phyloP scores from a whole-genome alignment of 2,888 invertebrate genomes.

The Cheilosia grossa region DNA sequence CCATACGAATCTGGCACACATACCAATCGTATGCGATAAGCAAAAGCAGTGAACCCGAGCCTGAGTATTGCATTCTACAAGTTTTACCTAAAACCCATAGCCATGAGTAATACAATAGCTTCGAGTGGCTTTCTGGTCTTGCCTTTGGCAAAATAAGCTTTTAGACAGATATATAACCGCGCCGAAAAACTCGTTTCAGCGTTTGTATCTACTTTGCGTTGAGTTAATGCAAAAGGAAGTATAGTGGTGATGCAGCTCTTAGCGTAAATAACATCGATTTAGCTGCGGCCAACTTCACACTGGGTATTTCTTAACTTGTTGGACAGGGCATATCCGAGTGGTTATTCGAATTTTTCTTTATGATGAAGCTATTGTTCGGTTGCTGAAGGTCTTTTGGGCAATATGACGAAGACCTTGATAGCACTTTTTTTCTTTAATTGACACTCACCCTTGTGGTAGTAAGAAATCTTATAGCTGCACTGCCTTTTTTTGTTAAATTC shows the following conservation, averaged over 20 bases:
- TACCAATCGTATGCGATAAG: slow-evolving; percentile 62
- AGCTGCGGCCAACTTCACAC: neutral
- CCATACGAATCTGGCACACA: slow-evolving; percentile 46
- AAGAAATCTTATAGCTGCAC: too few species aligned
- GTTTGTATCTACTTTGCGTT: slow-evolving; percentile 16
- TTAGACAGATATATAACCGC: slow-evolving; percentile 19
- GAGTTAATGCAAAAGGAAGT: slow-evolving; percentile 25
- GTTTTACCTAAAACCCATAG: slow-evolving; percentile 51
- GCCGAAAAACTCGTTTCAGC: slow-evolving; percentile 51
- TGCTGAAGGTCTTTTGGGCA: neutral
- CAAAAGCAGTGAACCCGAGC: slow-evolving; percentile 5
- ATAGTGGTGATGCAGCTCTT: slow-evolving; percentile 22
- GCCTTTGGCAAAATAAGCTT: slow-evolving; percentile 44
- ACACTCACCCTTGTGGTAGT: too few species aligned
- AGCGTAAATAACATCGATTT: slow-evolving; percentile 20
- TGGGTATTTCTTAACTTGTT: neutral
- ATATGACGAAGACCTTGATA: neutral
- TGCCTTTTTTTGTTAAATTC: too few species aligned
- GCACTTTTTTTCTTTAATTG: too few species aligned
- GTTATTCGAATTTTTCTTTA: neutral
- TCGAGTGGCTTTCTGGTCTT: slow-evolving; percentile 25
- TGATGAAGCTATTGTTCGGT: neutral
- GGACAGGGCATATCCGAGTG: neutral
- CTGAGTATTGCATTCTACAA: slow-evolving; percentile 46
- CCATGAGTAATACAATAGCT: slow-evolving; percentile 51